Conservation (phyloP, 2,888 invertebrate species). For the Nephrocerus scutellatus region DNA sequence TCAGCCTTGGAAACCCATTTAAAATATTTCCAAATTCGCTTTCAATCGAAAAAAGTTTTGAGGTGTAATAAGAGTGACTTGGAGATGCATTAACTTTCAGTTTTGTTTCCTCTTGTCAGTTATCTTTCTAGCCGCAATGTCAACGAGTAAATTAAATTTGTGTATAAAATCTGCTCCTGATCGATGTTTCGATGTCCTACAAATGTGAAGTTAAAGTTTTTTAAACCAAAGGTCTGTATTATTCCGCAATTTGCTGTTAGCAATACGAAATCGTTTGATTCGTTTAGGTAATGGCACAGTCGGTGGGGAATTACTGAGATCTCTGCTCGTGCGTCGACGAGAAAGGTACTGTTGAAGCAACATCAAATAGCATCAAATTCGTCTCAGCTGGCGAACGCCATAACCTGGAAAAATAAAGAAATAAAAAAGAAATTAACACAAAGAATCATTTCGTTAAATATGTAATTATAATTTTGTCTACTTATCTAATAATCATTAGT, state of each 20-base stretch:
- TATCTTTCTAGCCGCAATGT: background rate
- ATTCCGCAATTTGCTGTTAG: constrained; percentile 10
- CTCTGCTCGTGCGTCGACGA: constrained; percentile 6
- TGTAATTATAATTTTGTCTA: too few species aligned
- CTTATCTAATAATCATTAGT: too few species aligned
- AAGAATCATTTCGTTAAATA: too few species aligned
- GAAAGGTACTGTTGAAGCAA: too few species aligned
- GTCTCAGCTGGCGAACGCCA: too few species aligned
- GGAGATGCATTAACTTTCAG: too few species aligned
- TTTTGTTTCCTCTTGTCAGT: too few species aligned
- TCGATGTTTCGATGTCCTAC: too few species aligned
- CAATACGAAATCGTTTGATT: constrained; percentile 8
- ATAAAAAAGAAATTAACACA: too few species aligned
- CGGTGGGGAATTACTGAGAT: constrained; percentile 7
- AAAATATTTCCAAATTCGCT: constrained; percentile 13
- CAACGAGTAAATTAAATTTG: constrained; percentile 1
- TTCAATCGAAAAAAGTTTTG: constrained; percentile 7
- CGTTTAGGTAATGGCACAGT: constrained; percentile 1
- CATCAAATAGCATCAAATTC: too few species aligned
- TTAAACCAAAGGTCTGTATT: constrained; percentile 6
- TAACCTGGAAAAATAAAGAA: too few species aligned
- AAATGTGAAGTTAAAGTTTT: constrained; percentile 9
- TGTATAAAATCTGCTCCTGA: constrained; percentile 7
- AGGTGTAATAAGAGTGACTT: background rate
- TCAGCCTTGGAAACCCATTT: constrained; percentile 10